A percentile compares a stretch with the other conserved stretches of the same genome.
phyloP scores from a whole-genome alignment of 2,113 vertebrate genomes.

The Onychostruthus taczanowskii region DNA sequence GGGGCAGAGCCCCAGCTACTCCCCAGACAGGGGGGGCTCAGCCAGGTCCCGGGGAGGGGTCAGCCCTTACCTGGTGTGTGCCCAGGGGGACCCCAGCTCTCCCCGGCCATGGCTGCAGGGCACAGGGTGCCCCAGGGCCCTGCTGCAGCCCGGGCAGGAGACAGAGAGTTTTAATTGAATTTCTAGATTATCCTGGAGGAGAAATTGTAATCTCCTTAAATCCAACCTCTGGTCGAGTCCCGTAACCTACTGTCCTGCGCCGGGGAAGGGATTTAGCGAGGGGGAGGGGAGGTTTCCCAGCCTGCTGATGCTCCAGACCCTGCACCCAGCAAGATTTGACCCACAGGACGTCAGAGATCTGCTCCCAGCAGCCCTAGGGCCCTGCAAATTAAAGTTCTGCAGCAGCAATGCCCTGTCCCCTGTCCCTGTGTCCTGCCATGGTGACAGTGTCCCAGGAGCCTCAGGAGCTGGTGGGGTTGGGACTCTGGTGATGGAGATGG shows the following conservation, averaged over 20 bases:
- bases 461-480: fast-evolving
- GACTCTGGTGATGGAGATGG: neutral
- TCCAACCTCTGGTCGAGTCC: conserved; percentile 62
- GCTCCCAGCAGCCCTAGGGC: fast-evolving
- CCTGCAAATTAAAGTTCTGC: neutral
- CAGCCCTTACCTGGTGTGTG: conserved; percentile 36
- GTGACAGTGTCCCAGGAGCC: neutral
- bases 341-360: neutral
- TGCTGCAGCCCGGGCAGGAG: conserved; percentile 25
- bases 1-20: neutral
- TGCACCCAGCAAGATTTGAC: neutral
- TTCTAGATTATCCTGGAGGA: conserved; percentile 64
- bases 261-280: conserved; percentile 29
- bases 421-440: neutral
- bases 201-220: conserved; percentile 69
- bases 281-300: conserved; percentile 52
- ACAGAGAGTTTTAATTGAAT: conserved; percentile 69
- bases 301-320: neutral
- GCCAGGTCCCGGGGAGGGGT: fast-evolving
- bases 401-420: neutral
- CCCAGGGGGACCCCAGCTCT: neutral
- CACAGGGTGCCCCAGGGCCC: conserved; percentile 33
- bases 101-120: conserved; percentile 43
- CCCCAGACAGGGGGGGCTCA: neutral
- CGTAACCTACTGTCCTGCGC: conserved; percentile 59